A percentile compares a stretch with the other conserved stretches of the same genome.
Evolutionary conservation across 2,113 vertebrate species (phyloP).

Genomic region (Rana temporaria): DNA sequence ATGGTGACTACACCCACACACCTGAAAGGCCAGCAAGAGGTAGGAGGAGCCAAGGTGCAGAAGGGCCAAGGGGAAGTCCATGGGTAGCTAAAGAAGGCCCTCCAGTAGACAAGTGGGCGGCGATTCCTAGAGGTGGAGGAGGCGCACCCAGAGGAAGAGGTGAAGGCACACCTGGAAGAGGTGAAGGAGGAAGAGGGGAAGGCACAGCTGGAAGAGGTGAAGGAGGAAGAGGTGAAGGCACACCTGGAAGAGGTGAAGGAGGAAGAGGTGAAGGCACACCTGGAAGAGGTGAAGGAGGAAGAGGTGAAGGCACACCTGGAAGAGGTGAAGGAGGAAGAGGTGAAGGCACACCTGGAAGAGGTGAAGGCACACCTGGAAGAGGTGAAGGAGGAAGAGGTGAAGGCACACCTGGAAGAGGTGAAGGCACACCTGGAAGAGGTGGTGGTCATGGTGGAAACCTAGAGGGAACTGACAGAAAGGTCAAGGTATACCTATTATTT

Average conservation of each 20-base stretch:
- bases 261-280: slow-evolving; percentile 25
- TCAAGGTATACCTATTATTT: slow-evolving; percentile 63
- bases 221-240: too few species aligned
- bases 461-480: slow-evolving; percentile 62
- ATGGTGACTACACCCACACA: background rate
- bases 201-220: too few species aligned
- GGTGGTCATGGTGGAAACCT: background rate
- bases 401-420: slow-evolving; percentile 34
- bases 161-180: background rate
- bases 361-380: slow-evolving; percentile 21
- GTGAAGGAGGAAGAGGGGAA: too few species aligned
- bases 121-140: background rate
- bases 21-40: background rate
- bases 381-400: slow-evolving; percentile 7
- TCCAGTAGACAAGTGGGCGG: background rate
- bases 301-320: slow-evolving; percentile 18
- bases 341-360: slow-evolving; percentile 19
- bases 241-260: too few species aligned
- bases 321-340: slow-evolving; percentile 11
- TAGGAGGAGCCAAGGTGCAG: slow-evolving; percentile 6
- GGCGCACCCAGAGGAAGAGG: slow-evolving; percentile 16
- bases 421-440: background rate
- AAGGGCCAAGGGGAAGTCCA: background rate
- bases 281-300: slow-evolving; percentile 16
- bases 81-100: background rate